A percentile compares a stretch with the other conserved stretches of the same genome.
These are phyloP conservation scores for Cantharis nigra DNA, from an alignment of 2,888 invertebrate genomes.

Conservation along the genomic window DNA sequence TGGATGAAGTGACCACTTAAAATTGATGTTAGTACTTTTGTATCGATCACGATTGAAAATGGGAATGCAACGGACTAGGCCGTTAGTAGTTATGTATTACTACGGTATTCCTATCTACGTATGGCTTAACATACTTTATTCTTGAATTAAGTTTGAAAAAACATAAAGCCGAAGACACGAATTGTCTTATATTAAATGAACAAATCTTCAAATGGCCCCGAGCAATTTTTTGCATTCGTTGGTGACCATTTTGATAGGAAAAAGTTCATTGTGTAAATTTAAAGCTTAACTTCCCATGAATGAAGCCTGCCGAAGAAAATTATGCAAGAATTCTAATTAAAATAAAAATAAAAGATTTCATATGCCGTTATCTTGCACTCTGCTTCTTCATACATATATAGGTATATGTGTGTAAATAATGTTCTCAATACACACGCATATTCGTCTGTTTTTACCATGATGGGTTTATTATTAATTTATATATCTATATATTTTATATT, in stretches of 20 bases:
- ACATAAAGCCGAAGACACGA: background rate
- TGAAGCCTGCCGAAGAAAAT: constrained; percentile 10
- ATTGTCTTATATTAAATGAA: background rate
- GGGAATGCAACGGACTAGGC: constrained; percentile 26
- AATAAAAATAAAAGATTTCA: constrained; percentile 14
- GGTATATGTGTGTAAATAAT: constrained; percentile 9
- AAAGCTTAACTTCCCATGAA: background rate
- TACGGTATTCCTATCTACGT: constrained; percentile 32
- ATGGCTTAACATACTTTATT: constrained; percentile 33
- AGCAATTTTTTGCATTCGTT: background rate
- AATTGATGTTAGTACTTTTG: constrained; percentile 32
- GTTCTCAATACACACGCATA: background rate
- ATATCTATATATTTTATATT: background rate
- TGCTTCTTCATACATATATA: constrained; percentile 10
- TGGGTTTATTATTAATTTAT: background rate
- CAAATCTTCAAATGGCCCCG: background rate
- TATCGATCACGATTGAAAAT: constrained; percentile 23
- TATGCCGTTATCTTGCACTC: constrained; percentile 27
- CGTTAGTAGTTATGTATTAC: constrained; percentile 40
- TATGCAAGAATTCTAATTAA: constrained; percentile 24
- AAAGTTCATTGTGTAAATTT: background rate
- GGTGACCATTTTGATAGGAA: background rate
- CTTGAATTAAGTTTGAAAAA: constrained; percentile 24
- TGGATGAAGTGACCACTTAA: constrained; percentile 16
- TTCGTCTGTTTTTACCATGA: background rate